Conservation (phyloP, 2,888 invertebrate species). For the Agrilus biguttatus region DNA sequence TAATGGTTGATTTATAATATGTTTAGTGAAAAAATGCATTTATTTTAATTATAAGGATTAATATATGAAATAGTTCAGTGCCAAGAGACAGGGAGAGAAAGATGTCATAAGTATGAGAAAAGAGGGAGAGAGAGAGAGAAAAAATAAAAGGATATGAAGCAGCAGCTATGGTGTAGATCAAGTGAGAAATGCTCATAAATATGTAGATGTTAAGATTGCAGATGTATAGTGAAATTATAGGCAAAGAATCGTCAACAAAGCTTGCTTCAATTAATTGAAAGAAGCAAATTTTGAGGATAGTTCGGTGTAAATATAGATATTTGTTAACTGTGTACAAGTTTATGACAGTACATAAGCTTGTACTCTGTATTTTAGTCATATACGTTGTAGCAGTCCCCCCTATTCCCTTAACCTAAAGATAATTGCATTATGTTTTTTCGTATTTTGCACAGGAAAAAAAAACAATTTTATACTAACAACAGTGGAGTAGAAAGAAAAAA, state of each 20-base stretch:
- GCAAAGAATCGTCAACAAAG: too few species aligned
- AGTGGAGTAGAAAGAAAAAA: constrained; percentile 4
- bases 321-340: constrained; percentile 15
- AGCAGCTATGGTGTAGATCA: too few species aligned
- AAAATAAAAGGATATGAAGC: too few species aligned
- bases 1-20: too few species aligned
- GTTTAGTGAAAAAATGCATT: too few species aligned
- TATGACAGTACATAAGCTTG: constrained; percentile 7
- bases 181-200: constrained; percentile 25
- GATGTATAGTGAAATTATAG: constrained; percentile 9
- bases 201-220: constrained; percentile 17
- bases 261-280: too few species aligned
- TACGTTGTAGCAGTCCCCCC: constrained; percentile 10
- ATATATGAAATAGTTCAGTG: too few species aligned
- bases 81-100: too few species aligned
- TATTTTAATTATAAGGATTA: too few species aligned
- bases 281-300: constrained; percentile 7
- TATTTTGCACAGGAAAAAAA: constrained; percentile 14
- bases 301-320: constrained; percentile 12
- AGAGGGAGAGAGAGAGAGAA: too few species aligned
- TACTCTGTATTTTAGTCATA: constrained; percentile 6
- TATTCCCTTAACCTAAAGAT: constrained; percentile 5
- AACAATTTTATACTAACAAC: constrained; percentile 20
- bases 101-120: too few species aligned
- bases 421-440: constrained; percentile 10